Evolutionary conservation across 2,113 vertebrate species (phyloP).

Genomic region (Salvelinus sp.): DNA sequence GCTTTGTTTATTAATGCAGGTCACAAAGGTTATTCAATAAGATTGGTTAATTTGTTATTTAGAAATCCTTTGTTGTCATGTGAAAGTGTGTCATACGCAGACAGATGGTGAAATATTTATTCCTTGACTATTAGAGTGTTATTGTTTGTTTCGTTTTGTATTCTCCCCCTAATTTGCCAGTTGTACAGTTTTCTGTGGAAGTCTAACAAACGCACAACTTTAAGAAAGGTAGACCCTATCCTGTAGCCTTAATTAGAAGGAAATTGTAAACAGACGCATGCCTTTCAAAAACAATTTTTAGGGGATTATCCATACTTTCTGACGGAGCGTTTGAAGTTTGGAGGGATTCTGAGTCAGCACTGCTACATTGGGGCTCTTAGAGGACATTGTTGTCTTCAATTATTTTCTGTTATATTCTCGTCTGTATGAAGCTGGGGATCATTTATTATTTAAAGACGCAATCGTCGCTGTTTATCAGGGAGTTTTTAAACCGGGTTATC

Average conservation of each 20-base stretch:
- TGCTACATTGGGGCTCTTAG: conserved; percentile 70
- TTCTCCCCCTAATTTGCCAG: conserved; percentile 69
- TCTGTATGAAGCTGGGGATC: conserved; percentile 73
- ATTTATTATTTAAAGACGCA: conserved; percentile 84
- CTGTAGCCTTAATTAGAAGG: conserved; percentile 75
- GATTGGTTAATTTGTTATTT: conserved; percentile 67
- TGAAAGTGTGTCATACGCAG: conserved; percentile 73
- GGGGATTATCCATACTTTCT: conserved; percentile 79
- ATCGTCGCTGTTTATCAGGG: conserved; percentile 77
- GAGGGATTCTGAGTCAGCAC: conserved; percentile 77
- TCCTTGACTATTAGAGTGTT: conserved; percentile 72
- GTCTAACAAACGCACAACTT: conserved; percentile 70
- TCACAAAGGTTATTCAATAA: conserved; percentile 60
- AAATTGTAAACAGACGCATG: conserved; percentile 74
- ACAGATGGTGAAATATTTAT: conserved; percentile 79
- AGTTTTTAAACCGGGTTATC: conserved; percentile 75
- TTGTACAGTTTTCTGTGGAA: conserved; percentile 64
- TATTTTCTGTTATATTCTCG: conserved; percentile 75
- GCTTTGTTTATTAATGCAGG: conserved; percentile 51
- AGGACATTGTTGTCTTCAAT: conserved; percentile 83
- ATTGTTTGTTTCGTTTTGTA: conserved; percentile 76
- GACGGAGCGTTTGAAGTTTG: conserved; percentile 79
- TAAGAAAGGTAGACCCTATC: conserved; percentile 70
- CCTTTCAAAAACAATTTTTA: conserved; percentile 57
- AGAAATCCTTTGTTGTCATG: conserved; percentile 67